These are phyloP conservation scores for Auanema sp. DNA, from an alignment of 2,888 invertebrate genomes.

Conservation along the genomic window DNA sequence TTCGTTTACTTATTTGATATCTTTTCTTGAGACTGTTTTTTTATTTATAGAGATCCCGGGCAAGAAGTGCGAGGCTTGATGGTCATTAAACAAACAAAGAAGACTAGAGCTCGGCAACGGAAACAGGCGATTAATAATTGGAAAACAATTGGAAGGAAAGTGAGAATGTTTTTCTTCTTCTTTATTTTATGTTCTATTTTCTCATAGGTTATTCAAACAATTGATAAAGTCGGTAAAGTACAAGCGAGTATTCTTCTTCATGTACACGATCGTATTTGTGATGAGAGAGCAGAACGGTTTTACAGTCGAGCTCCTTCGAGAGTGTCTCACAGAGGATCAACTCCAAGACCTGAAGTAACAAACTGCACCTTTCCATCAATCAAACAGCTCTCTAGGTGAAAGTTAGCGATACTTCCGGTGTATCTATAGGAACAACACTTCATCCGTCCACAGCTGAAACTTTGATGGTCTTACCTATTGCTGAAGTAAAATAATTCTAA, in stretches of 20 bases:
- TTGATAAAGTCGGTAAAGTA: slow-evolving; percentile 58
- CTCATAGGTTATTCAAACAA: slow-evolving; percentile 56
- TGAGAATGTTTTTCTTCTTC: slow-evolving; percentile 9
- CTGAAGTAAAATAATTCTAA: too few species aligned
- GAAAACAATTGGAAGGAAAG: slow-evolving; percentile 75
- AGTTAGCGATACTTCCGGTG: background rate
- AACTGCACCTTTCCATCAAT: background rate
- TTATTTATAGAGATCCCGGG: slow-evolving; percentile 6
- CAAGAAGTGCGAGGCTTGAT: slow-evolving; percentile 76
- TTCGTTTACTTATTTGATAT: background rate
- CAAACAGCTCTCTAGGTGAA: background rate
- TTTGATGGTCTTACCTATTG: too few species aligned
- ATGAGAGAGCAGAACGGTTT: slow-evolving; percentile 2
- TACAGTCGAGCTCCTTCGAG: slow-evolving; percentile 5
- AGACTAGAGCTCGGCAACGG: slow-evolving; percentile 90
- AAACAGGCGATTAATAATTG: slow-evolving; percentile 94
- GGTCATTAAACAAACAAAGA: slow-evolving; percentile 95
- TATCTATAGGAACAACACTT: too few species aligned
- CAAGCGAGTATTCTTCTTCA: slow-evolving; percentile 55
- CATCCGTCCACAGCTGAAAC: too few species aligned
- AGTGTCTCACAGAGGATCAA: background rate
- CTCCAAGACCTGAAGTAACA: background rate
- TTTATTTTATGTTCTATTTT: background rate
- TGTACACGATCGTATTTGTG: slow-evolving; percentile 53
- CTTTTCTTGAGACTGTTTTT: background rate